These are phyloP conservation scores for Palythoa grandis DNA, from an alignment of 92 coral and sea anemone species.

Conservation along the genomic window DNA sequence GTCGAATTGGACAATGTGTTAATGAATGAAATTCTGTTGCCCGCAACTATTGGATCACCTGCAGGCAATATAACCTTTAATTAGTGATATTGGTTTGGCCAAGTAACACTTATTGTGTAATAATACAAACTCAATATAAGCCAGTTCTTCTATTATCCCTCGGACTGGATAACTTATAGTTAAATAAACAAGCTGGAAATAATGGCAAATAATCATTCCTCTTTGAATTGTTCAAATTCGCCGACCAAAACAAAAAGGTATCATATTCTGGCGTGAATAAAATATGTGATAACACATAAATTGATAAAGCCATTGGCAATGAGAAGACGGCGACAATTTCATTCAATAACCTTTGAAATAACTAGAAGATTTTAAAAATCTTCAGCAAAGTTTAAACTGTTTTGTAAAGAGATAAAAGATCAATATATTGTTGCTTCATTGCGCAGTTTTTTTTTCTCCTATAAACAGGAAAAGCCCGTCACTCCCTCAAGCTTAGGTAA, in stretches of 20 bases:
- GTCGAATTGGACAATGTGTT: conserved; percentile 2
- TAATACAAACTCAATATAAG: background rate
- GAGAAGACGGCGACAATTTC: background rate
- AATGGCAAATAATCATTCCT: background rate
- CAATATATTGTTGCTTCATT: background rate
- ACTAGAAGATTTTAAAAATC: background rate
- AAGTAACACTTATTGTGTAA: background rate
- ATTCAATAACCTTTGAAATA: background rate
- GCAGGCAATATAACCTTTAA: conserved; percentile 4
- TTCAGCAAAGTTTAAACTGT: background rate
- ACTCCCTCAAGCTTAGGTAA: background rate
- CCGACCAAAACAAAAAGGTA: background rate
- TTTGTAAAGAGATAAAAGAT: background rate
- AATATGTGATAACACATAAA: background rate
- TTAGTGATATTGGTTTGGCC: conserved; percentile 23
- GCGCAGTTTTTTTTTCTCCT: background rate
- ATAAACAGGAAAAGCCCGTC: background rate
- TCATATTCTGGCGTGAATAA: background rate
- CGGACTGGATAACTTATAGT: background rate
- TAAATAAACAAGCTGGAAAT: background rate
- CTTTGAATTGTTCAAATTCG: background rate
- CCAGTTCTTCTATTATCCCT: conserved; percentile 1
- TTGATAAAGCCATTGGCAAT: background rate
- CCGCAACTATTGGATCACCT: conserved; percentile 8
- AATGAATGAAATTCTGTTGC: conserved; percentile 10